Percentiles rank a stretch among this genome's conserved stretches.
Conservation (phyloP, 2,888 invertebrate species). For the Tetranychus truncatus region DNA sequence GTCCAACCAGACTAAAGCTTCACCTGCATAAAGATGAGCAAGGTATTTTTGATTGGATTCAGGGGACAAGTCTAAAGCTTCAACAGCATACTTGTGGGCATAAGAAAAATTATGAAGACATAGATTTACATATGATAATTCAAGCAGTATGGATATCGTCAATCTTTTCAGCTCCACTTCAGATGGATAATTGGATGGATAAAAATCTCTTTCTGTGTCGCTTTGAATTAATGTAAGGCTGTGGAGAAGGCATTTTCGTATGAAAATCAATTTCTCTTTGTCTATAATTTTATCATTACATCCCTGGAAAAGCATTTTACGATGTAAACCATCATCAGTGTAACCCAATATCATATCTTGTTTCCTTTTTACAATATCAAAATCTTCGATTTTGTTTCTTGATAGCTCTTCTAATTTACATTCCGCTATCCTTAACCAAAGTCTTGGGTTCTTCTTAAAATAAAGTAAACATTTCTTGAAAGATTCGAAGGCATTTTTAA, state of each 20-base stretch:
- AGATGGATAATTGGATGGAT: conserved; percentile 14
- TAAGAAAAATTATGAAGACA: conserved; percentile 63
- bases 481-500: conserved; percentile 72
- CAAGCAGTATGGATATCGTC: conserved; percentile 47
- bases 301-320: conserved; percentile 43
- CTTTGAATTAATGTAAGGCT: conserved; percentile 11
- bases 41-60: conserved; percentile 33
- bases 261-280: conserved; percentile 6
- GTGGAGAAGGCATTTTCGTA: conserved; percentile 11
- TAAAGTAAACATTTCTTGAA: conserved; percentile 65
- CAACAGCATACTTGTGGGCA: conserved; percentile 50
- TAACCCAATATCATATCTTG: conserved; percentile 44
- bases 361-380: conserved; percentile 42
- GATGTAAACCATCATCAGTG: conserved; percentile 42
- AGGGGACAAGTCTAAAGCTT: conserved; percentile 31
- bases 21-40: conserved; percentile 72
- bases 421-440: conserved; percentile 84
- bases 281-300: conserved; percentile 25
- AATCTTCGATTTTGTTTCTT: conserved; percentile 33
- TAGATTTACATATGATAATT: conserved; percentile 63
- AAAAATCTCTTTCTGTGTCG: conserved; percentile 6
- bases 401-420: conserved; percentile 37
- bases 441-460: conserved; percentile 65
- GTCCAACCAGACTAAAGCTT: conserved; percentile 62
- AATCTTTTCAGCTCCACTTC: conserved; percentile 24